These are phyloP conservation scores for Monoplex corrugatus DNA, from an alignment of 2,888 invertebrate species.

Conservation along the genomic window DNA sequence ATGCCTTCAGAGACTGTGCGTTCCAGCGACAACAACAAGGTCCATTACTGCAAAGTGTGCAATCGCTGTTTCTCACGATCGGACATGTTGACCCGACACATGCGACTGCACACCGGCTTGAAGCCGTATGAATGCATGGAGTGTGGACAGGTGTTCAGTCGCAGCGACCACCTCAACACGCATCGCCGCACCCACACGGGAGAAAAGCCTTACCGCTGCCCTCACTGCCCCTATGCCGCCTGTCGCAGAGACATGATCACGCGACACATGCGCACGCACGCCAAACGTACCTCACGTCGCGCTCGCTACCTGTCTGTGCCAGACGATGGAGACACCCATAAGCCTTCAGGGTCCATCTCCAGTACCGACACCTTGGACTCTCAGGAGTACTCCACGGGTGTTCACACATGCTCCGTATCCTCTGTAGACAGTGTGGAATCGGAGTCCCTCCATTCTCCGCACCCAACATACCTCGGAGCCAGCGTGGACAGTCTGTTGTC, in stretches of 20 bases:
- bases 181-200: constrained; percentile 99
- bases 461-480: constrained; percentile 27
- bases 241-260: constrained; percentile 99
- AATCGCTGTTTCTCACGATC: constrained; percentile 96
- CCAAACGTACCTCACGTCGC: constrained; percentile 74
- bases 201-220: constrained; percentile 92
- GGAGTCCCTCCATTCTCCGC: constrained; percentile 59
- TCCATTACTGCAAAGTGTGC: constrained; percentile 97
- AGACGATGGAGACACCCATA: constrained; percentile 54
- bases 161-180: constrained; percentile 98
- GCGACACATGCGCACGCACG: constrained; percentile 97
- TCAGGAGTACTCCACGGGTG: constrained; percentile 61
- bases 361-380: constrained; percentile 76
- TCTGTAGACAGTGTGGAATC: constrained; percentile 76
- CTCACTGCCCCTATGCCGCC: constrained; percentile 98
- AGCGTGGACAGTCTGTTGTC: constrained; percentile 44
- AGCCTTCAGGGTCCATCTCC: constrained; percentile 63
- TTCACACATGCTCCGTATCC: constrained; percentile 75
- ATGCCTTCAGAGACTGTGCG: constrained; percentile 87
- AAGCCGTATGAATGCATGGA: constrained; percentile 98
- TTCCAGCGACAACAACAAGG: constrained; percentile 78
- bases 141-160: constrained; percentile 95
- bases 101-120: constrained; percentile 97
- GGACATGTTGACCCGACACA: constrained; percentile 99
- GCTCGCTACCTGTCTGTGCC: constrained; percentile 76